These are phyloP conservation scores for Synanceia verrucosa DNA, from an alignment of 2,797 vertebrate species.

Conservation along the genomic window DNA sequence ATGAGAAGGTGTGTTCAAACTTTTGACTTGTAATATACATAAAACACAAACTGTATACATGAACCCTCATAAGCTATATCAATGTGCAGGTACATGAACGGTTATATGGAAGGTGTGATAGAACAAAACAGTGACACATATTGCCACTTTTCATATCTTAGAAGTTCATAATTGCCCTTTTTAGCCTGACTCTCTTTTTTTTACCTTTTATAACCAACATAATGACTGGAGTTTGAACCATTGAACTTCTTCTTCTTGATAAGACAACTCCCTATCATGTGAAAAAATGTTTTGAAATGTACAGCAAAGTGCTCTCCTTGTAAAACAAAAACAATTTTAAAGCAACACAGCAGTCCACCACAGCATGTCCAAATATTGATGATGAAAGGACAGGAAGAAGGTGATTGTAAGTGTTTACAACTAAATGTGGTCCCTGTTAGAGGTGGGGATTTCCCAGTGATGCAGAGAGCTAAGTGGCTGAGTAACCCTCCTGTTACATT, in stretches of 20 bases:
- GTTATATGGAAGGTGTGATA: neutral
- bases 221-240: neutral
- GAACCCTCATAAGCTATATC: neutral
- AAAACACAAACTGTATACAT: neutral
- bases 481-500: slow-evolving; percentile 12
- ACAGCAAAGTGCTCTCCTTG: too few species aligned
- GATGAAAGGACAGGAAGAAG: neutral
- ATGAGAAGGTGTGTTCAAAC: too few species aligned
- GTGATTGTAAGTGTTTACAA: slow-evolving; percentile 3
- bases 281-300: neutral
- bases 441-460: slow-evolving; percentile 49
- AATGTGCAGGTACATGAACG: neutral
- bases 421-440: slow-evolving; percentile 14
- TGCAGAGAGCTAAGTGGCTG: slow-evolving; percentile 25
- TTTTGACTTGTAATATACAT: too few species aligned
- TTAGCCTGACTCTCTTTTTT: neutral
- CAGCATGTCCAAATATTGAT: slow-evolving; percentile 8
- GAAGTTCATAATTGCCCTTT: neutral
- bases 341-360: neutral
- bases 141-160: neutral
- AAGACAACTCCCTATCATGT: neutral
- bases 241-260: neutral
- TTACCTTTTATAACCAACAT: neutral
- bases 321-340: neutral
- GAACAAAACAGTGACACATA: neutral